phyloP scores from a whole-genome alignment of 2,797 vertebrate genomes.

The Eurystomus glaucurus region DNA sequence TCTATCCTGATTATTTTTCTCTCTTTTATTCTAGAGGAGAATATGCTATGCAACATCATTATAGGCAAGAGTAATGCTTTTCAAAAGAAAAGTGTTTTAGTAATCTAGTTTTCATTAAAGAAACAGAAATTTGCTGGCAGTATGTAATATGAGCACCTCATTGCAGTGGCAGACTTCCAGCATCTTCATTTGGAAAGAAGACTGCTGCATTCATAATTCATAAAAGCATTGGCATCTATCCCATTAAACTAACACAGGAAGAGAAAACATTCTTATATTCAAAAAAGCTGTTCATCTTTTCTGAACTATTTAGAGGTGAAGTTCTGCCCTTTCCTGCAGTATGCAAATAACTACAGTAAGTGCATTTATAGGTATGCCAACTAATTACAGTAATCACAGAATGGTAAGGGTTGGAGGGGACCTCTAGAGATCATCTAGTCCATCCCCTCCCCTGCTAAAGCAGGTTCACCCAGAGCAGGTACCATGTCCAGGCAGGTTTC shows the following conservation, averaged over 20 bases:
- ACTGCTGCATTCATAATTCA: constrained; percentile 80
- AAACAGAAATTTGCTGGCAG: constrained; percentile 73
- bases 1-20: background rate
- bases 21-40: constrained; percentile 22
- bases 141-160: constrained; percentile 68
- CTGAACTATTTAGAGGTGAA: constrained; percentile 40
- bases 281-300: constrained; percentile 53
- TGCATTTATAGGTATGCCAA: background rate
- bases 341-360: background rate
- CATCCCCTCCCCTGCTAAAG: background rate
- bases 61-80: constrained; percentile 47
- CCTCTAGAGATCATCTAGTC: background rate
- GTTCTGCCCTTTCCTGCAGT: background rate
- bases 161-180: constrained; percentile 76
- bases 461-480: background rate
- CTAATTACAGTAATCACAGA: background rate
- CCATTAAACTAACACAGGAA: constrained; percentile 71
- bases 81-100: constrained; percentile 64
- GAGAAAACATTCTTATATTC: constrained; percentile 63
- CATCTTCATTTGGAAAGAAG: constrained; percentile 78
- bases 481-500: background rate
- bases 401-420: background rate
- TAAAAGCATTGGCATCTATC: constrained; percentile 76
- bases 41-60: constrained; percentile 32
- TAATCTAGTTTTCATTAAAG: constrained; percentile 77